phyloP scores from a whole-genome alignment of 2,888 invertebrate species.

The Acanthosepion pharaonis region DNA sequence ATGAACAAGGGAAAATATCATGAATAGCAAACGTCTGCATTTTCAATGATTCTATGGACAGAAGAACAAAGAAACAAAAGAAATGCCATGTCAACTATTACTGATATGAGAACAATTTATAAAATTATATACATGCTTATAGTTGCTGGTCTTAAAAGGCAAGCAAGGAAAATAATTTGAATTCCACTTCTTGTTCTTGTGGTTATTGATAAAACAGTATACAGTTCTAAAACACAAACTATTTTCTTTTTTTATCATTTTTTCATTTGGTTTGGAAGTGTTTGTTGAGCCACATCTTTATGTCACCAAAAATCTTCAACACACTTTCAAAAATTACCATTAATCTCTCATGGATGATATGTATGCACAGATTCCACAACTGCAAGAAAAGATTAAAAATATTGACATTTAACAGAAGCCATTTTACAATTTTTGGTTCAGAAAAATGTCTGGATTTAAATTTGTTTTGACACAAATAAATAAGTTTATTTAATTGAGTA shows the following conservation, averaged over 20 bases:
- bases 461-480: background rate
- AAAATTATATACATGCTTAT: background rate
- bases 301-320: background rate
- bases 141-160: background rate
- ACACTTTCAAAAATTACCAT: background rate
- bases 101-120: background rate
- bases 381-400: background rate
- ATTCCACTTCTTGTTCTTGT: background rate
- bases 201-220: background rate
- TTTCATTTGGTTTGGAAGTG: background rate
- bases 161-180: background rate
- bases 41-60: background rate
- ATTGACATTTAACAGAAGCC: background rate
- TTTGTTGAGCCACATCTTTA: constrained; percentile 33
- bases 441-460: background rate
- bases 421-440: background rate
- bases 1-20: background rate
- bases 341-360: background rate
- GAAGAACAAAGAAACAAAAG: background rate
- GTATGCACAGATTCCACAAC: background rate
- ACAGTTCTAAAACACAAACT: background rate
- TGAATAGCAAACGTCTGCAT: background rate
- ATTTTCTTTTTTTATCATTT: background rate
- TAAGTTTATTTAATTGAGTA: background rate
- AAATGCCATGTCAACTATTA: background rate